Evolutionary conservation across 2,888 invertebrate genomes (phyloP), one percentile per base, ranked within the genome.

Genomic region (Unio pictorum): DNA sequence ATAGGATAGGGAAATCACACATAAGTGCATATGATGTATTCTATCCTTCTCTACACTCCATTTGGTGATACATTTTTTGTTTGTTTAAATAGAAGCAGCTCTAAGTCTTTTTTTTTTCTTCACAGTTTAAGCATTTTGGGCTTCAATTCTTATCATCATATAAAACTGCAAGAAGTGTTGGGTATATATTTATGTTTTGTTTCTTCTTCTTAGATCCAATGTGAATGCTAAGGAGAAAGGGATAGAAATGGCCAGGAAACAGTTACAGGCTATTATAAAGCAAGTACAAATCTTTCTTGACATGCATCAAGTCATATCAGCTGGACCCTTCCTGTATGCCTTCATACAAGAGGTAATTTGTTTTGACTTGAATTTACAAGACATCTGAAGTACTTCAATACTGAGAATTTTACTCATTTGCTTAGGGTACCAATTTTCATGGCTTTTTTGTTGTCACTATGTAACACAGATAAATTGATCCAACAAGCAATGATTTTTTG

Each of bases 251-350:
- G 95, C 96, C 0, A 95, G 95, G 88, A 88, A 91, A 71, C 92
- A 95, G 84, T 90, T 94, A 30, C 92, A 92, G 68, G 93, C 94
- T 0, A 92, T 95, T 67, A 94, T 94, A 71, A 92, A 93, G 80
- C 94, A 95, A 81, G 95, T 96, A 20, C 94, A 96, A 89, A 92
- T 92, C 73, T 93, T 95, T 71, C 91, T 97, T 54, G 94, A 95
- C 82, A 94, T 94, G 88, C 93, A 94, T 78, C 93, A 93, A 84
- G 93, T 98, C n/a, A 93, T 94, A 71, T 94, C 94, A 34, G 95
- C 96, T 0, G 97, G 97, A 0, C 95, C 96, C 0, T 97, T 97
- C 90, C 93, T 95, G 61, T 97, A 97, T 89, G 94, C 95, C 78
- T 93, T 95, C 58, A 92, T 98, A 66, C 94, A 94, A 78, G 96